These are phyloP conservation scores for Solenopsis invicta DNA, from an alignment of 1,140 invertebrate species.

Conservation along the genomic window DNA sequence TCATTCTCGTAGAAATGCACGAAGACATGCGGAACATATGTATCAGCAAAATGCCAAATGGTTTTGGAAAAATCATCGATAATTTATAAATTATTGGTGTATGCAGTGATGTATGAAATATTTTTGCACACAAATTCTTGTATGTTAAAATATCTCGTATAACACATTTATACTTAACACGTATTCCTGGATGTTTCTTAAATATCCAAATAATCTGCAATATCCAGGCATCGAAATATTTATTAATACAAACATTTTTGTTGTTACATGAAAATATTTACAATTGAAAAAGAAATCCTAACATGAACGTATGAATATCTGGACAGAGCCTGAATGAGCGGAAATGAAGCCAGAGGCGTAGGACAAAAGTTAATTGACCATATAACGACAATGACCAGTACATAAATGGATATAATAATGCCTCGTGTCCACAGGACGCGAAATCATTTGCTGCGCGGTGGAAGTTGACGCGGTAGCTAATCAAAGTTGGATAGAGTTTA, in stretches of 20 bases:
- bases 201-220: neutral
- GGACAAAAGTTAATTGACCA: too few relatives aligned
- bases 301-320: neutral
- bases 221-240: neutral
- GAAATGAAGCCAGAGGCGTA: too few relatives aligned
- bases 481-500: too few relatives aligned
- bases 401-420: too few relatives aligned
- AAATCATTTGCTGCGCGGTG: too few relatives aligned
- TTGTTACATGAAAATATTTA: neutral
- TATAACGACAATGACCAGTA: too few relatives aligned
- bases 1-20: constrained; percentile 25
- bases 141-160: neutral
- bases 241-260: neutral
- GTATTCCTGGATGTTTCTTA: neutral
- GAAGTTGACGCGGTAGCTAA: too few relatives aligned
- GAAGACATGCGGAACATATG: neutral
- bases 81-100: neutral
- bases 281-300: neutral
- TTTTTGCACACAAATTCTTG: neutral
- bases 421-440: too few relatives aligned
- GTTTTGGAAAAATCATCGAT: neutral
- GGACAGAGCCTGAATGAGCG: too few relatives aligned
- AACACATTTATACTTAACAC: neutral
- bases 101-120: neutral
- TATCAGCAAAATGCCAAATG: neutral